Percentiles rank a stretch among this genome's conserved stretches.
Evolutionary conservation across 2,113 vertebrate species (phyloP).

Genomic region (Chaetura pelagica): DNA sequence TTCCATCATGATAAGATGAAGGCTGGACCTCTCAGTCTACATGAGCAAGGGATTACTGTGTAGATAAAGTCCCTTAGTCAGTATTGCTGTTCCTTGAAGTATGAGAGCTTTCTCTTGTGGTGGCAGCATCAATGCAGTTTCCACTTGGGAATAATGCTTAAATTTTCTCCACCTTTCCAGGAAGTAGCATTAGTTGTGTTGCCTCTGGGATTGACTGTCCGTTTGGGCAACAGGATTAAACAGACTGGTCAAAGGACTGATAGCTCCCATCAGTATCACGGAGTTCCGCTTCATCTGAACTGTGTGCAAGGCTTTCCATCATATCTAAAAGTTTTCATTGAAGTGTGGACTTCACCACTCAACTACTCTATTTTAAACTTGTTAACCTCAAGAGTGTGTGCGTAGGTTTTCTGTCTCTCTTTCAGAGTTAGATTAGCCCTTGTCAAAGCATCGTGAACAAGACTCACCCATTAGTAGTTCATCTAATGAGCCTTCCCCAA

Average conservation of each 20-base stretch:
- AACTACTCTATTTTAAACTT: not conserved
- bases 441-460: not conserved
- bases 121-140: not conserved
- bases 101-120: not conserved
- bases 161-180: not conserved
- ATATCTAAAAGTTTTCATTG: not conserved
- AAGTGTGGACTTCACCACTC: not conserved
- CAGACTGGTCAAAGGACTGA: not conserved
- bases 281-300: not conserved
- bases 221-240: not conserved
- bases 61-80: not conserved
- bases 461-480: not conserved
- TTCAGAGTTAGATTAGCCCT: not conserved
- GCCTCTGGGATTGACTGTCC: not conserved
- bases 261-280: not conserved
- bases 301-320: not conserved
- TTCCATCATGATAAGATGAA: not conserved
- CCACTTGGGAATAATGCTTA: fast-evolving
- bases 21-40: not conserved
- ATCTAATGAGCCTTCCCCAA: not conserved
- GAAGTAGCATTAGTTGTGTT: not conserved
- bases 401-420: not conserved
- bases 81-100: not conserved
- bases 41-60: not conserved
- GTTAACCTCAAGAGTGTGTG: not conserved